Percentiles rank a stretch among this genome's conserved stretches.
Evolutionary conservation across 2,797 vertebrate species (phyloP).

Genomic region (Phrynocephalus guinanensis): DNA sequence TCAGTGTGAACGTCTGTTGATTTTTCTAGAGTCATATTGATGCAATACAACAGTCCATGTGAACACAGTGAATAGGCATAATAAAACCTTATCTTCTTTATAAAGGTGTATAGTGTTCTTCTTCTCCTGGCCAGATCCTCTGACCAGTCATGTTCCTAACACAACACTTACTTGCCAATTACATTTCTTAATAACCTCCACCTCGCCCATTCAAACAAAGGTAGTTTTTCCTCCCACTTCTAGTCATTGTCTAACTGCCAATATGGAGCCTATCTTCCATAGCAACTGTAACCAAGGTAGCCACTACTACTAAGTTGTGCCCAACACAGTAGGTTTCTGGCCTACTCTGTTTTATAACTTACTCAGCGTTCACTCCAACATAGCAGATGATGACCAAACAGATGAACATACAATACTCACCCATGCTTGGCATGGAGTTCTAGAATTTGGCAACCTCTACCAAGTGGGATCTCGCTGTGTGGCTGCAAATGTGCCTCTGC

Average conservation of each 20-base stretch:
- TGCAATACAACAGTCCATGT: constrained; percentile 45
- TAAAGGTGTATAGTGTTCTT: constrained; percentile 2
- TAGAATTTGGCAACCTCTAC: background rate
- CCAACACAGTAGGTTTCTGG: background rate
- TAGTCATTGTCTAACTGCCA: background rate
- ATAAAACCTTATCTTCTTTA: background rate
- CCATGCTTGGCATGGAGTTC: background rate
- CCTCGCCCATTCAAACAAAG: background rate
- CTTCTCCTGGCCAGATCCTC: background rate
- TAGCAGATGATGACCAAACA: background rate
- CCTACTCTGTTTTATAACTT: background rate
- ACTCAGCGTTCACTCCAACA: background rate
- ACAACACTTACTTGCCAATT: background rate
- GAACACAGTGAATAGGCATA: constrained; percentile 38
- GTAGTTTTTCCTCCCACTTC: background rate
- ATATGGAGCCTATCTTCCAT: background rate
- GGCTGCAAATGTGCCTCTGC: background rate
- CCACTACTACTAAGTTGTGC: background rate
- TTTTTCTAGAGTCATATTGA: constrained; percentile 59
- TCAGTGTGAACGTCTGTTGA: constrained; percentile 42
- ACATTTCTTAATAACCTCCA: background rate
- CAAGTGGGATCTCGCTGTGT: background rate
- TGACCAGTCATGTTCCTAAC: background rate
- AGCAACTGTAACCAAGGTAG: background rate
- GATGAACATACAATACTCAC: background rate